Conservation (phyloP, 2,888 invertebrate species). For the Nomada hirtipes region DNA sequence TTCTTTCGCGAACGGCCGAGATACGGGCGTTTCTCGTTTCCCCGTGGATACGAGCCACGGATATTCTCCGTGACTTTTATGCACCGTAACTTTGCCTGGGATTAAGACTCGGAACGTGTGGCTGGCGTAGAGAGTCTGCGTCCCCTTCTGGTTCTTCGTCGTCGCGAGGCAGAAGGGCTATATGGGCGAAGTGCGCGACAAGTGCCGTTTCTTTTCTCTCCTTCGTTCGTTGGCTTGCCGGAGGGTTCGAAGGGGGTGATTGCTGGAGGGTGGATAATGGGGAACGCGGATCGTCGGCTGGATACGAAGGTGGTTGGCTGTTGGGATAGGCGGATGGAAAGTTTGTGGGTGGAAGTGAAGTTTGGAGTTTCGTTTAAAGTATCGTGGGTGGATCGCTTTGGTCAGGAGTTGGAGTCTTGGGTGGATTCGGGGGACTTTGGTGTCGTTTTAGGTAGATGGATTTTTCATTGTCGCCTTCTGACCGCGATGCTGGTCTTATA, state of each 20-base stretch:
- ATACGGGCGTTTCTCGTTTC: constrained; percentile 39
- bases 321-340: no score
- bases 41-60: constrained; percentile 35
- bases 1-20: constrained; percentile 9
- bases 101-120: constrained; percentile 27
- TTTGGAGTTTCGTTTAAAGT: no score
- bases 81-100: constrained; percentile 45
- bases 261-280: constrained; percentile 13
- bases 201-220: constrained; percentile 9
- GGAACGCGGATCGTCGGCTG: background rate
- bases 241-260: background rate
- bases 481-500: no score
- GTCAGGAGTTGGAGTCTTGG: no score
- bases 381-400: no score
- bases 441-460: no score
- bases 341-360: no score
- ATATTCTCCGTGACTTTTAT: constrained; percentile 51
- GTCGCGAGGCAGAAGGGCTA: background rate
- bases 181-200: constrained; percentile 19
- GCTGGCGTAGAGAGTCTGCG: background rate
- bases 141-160: background rate
- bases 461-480: no score
- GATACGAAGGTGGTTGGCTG: background rate
- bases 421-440: no score
- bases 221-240: constrained; percentile 7